Evolutionary conservation across 2,113 vertebrate genomes (phyloP).

Genomic region (Quiscalus mexicanus): DNA sequence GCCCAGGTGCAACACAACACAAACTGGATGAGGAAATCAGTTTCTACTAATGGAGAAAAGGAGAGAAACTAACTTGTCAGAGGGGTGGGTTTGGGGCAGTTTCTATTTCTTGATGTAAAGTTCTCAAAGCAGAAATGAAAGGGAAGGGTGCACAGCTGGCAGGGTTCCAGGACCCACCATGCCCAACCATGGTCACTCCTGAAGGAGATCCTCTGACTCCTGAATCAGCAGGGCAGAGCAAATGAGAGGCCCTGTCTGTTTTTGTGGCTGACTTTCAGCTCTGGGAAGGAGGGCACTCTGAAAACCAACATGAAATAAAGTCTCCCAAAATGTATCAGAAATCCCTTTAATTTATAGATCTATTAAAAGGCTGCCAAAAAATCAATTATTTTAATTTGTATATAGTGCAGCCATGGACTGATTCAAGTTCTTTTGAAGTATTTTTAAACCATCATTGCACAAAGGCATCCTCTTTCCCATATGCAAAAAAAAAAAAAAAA

Average conservation of each 20-base stretch:
- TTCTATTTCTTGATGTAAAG: background rate
- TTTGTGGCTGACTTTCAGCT: constrained; percentile 48
- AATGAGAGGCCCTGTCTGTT: background rate
- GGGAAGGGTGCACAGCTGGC: background rate
- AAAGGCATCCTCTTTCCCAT: constrained; percentile 47
- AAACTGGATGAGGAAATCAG: constrained; percentile 30
- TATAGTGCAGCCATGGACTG: constrained; percentile 48
- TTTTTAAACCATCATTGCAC: constrained; percentile 59
- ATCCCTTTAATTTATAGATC: constrained; percentile 68
- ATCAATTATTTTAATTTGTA: constrained; percentile 74
- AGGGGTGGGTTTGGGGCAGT: background rate
- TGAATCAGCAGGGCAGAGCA: background rate
- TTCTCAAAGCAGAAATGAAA: constrained; percentile 6
- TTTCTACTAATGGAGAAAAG: constrained; percentile 20
- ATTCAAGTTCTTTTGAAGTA: constrained; percentile 69
- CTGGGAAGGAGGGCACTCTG: background rate
- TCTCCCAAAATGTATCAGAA: constrained; percentile 58
- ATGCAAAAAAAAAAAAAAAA: background rate
- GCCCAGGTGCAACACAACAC: constrained; percentile 71
- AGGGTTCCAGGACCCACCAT: background rate
- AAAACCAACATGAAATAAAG: constrained; percentile 41
- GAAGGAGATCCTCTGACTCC: background rate
- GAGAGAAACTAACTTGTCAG: background rate
- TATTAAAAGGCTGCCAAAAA: constrained; percentile 66
- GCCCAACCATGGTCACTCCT: background rate